phyloP scores from a whole-genome alignment of 2,113 vertebrate genomes.

The Malurus cyaneus region DNA sequence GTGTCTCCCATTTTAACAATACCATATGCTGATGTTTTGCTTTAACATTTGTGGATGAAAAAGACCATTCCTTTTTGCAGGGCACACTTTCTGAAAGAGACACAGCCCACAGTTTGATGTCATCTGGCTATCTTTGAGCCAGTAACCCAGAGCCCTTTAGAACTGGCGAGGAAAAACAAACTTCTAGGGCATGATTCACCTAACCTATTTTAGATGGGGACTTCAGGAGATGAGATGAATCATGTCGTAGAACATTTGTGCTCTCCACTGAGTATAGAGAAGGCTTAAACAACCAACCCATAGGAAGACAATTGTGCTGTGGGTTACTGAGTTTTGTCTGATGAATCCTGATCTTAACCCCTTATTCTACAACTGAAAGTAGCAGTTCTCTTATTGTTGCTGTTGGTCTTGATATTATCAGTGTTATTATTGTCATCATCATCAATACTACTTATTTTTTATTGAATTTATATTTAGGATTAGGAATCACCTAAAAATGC shows the following conservation, averaged over 20 bases:
- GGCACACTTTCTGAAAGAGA: background rate
- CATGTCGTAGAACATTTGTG: background rate
- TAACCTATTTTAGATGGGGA: background rate
- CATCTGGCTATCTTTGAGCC: background rate
- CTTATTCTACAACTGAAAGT: background rate
- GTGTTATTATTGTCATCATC: background rate
- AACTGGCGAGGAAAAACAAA: background rate
- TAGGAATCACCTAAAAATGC: background rate
- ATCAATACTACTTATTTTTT: background rate
- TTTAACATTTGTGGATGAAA: background rate
- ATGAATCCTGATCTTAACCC: background rate
- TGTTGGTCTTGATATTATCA: rapidly evolving
- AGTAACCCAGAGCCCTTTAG: background rate
- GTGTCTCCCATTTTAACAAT: background rate
- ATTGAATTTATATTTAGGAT: background rate
- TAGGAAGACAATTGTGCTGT: background rate
- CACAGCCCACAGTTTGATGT: background rate
- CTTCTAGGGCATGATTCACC: background rate
- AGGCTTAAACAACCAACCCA: background rate
- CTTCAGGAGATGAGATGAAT: background rate
- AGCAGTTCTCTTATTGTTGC: background rate
- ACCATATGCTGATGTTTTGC: background rate
- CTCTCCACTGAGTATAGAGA: background rate
- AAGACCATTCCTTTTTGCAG: background rate
- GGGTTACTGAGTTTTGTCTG: background rate